Percentiles rank a stretch among this genome's conserved stretches.
These are phyloP conservation scores for Oegoconia quadripuncta DNA, from an alignment of 2,888 invertebrate species.

Conservation along the genomic window DNA sequence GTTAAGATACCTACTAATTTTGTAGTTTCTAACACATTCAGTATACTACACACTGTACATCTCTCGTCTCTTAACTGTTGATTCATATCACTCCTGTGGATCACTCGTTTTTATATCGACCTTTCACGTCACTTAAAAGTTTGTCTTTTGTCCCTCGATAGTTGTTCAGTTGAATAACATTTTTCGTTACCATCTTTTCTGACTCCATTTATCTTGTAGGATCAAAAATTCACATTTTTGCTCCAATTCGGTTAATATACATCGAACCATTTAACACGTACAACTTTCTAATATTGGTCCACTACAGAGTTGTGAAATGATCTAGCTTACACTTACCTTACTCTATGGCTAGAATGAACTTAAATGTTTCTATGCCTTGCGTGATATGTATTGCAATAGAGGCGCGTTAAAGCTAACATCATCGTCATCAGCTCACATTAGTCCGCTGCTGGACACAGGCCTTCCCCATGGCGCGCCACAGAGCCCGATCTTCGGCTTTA, in stretches of 20 bases:
- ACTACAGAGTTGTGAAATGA: constrained; percentile 75
- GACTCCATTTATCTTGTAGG: neutral
- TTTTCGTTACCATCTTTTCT: neutral
- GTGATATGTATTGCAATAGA: constrained; percentile 77
- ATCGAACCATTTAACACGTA: constrained; percentile 63
- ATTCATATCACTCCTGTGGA: neutral
- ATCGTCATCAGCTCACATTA: too few relatives aligned
- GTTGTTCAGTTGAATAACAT: neutral
- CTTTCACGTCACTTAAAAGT: neutral
- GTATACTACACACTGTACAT: constrained; percentile 55
- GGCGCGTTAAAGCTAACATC: constrained; percentile 68
- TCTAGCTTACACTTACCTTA: constrained; percentile 62
- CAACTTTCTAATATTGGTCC: constrained; percentile 80
- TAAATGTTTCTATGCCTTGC: constrained; percentile 71
- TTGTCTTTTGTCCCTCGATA: neutral
- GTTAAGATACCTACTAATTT: constrained; percentile 56
- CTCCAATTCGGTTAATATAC: constrained; percentile 13
- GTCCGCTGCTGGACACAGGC: too few relatives aligned
- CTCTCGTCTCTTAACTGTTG: constrained; percentile 18
- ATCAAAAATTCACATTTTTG: neutral
- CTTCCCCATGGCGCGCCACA: too few relatives aligned
- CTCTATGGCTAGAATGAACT: constrained; percentile 69
- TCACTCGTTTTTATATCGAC: neutral
- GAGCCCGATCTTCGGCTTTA: too few relatives aligned
- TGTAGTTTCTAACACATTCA: constrained; percentile 57